Conservation (phyloP, 2,888 invertebrate genomes). For the Synanthedon andrenaeformis region DNA sequence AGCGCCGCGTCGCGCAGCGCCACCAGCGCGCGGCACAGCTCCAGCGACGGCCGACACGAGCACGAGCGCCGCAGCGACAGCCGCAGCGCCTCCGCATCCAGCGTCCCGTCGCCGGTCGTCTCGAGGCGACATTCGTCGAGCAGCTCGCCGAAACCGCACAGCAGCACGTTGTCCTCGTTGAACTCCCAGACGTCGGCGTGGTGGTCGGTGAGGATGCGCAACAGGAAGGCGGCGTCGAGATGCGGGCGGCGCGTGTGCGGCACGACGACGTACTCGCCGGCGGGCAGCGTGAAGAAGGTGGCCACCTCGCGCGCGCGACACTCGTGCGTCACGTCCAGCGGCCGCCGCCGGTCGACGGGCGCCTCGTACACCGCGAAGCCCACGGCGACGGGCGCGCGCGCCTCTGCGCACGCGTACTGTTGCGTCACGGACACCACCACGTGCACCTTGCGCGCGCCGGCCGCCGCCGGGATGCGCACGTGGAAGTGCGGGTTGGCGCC, state of each 20-base stretch:
- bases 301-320: slow-evolving; percentile 76
- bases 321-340: slow-evolving; percentile 76
- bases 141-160: slow-evolving; percentile 50
- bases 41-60: slow-evolving; percentile 64
- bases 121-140: neutral
- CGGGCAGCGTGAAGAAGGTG: slow-evolving; percentile 79
- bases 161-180: slow-evolving; percentile 80
- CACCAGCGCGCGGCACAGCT: slow-evolving; percentile 76
- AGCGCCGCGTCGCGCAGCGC: slow-evolving; percentile 76
- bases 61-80: slow-evolving; percentile 72
- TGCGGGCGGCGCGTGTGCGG: slow-evolving; percentile 78
- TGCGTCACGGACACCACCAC: slow-evolving; percentile 80
- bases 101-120: slow-evolving; percentile 5
- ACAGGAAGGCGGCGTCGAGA: slow-evolving; percentile 77
- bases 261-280: slow-evolving; percentile 80
- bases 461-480: slow-evolving; percentile 69
- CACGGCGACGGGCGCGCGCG: slow-evolving; percentile 70
- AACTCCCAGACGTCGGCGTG: slow-evolving; percentile 83
- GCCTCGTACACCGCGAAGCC: slow-evolving; percentile 81
- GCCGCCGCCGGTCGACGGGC: slow-evolving; percentile 56
- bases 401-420: slow-evolving; percentile 64
- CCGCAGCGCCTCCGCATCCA: slow-evolving; percentile 54
- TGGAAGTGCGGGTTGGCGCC: slow-evolving; percentile 79
- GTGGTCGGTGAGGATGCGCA: slow-evolving; percentile 79
- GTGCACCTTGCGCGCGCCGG: slow-evolving; percentile 73